Evolutionary conservation across 2,888 invertebrate genomes (phyloP), one percentile per base, ranked within the genome.

Genomic region (Autographa pulchrina): DNA sequence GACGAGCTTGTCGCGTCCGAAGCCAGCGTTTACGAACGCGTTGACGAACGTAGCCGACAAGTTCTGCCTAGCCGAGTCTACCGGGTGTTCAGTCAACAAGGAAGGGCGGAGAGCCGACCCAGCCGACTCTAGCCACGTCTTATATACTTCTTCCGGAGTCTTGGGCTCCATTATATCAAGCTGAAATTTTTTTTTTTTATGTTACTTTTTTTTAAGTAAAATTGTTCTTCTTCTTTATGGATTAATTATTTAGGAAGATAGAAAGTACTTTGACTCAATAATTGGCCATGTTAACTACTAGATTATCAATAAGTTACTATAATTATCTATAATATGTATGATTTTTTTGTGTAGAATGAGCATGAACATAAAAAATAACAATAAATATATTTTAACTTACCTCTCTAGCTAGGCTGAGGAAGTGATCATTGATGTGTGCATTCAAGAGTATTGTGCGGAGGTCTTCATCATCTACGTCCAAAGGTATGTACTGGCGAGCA

Each of bases 131-230:
- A 99, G 94, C 97, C 99, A 99, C 0, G 98, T 98, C 93, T 99
- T 99, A 95, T 99, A 99, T 14, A 99, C 99, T 90, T 99, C 99
- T 92, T 99, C 99, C 0, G 99, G 99, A 0, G 98, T 98, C 96
- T 99, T 99, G 0, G 99, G 99, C 91, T 99, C 99, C 98, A 99
- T 98, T 81, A 99, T 99, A 91, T 99, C 99, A 85, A 99, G 96
- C 97, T 98, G 58, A 90, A 85, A 72, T 72, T 60, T 38, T 38
- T 1, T 38, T 38, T 38, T 0, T 11, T 38, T 11, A 38, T 38
- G 11, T 9, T 8, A 38, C 9, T 11, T n/a, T n/a, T n/a, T n/a
- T n/a, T n/a, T n/a, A n/a, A n/a, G n/a, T n/a, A n/a, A n/a, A n/a
- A n/a, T n/a, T n/a, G n/a, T n/a, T n/a, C n/a, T n/a, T n/a, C n/a